Conservation (phyloP, 2,113 vertebrate genomes). For the Falcunculus frontatus region DNA sequence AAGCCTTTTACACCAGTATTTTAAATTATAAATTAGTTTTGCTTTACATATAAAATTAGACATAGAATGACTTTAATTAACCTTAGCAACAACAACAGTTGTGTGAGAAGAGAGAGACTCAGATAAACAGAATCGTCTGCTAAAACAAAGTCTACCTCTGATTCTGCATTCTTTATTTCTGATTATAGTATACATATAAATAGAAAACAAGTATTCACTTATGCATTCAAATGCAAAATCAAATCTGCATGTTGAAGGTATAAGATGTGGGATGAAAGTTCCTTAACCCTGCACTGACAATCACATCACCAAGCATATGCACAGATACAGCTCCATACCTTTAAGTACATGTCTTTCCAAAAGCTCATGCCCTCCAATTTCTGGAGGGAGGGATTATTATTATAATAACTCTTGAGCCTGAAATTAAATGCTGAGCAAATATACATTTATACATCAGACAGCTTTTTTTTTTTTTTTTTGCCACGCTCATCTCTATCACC, state of each 20-base stretch:
- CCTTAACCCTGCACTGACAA: neutral
- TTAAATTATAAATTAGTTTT: neutral
- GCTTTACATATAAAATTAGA: neutral
- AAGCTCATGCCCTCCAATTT: neutral
- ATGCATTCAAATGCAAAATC: neutral
- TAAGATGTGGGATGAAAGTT: neutral
- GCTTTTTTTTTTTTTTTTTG: neutral
- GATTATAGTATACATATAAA: neutral
- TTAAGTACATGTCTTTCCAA: neutral
- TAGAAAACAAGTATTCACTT: neutral
- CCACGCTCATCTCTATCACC: neutral
- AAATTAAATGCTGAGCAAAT: neutral
- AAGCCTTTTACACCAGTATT: neutral
- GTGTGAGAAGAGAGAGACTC: neutral
- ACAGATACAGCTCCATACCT: neutral
- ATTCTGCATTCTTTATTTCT: neutral
- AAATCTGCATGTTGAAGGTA: neutral
- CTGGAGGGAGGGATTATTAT: neutral
- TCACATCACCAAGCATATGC: neutral
- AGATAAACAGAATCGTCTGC: neutral
- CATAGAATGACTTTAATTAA: neutral
- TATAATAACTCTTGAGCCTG: neutral
- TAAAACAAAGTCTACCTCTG: neutral
- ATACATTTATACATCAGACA: neutral
- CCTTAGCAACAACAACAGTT: neutral